phyloP scores from a whole-genome alignment of 2,113 vertebrate genomes.

The cattle (Bos taurus) region DNA sequence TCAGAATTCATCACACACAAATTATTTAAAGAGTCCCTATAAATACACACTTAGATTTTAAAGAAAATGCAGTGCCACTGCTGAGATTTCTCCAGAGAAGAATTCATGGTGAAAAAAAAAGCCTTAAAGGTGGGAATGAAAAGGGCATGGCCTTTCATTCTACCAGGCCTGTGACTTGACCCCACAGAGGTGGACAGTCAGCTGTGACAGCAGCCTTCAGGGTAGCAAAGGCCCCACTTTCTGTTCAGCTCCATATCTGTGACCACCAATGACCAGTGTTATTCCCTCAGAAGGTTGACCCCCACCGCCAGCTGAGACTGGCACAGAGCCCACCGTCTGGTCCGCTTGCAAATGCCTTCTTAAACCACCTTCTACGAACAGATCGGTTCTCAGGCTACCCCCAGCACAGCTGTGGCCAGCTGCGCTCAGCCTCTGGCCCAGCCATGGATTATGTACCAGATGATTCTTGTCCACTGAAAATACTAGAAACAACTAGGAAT shows the following conservation, averaged over 20 bases:
- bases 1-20: background rate
- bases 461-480: slow-evolving; percentile 42
- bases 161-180: slow-evolving; percentile 52
- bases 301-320: background rate
- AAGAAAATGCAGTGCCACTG: background rate
- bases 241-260: slow-evolving; percentile 8
- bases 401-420: slow-evolving; percentile 83
- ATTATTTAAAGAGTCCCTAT: background rate
- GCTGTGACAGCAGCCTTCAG: slow-evolving; percentile 43
- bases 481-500: background rate
- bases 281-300: background rate
- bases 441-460: background rate
- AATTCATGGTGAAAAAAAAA: slow-evolving; percentile 33
- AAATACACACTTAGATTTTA: background rate
- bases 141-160: slow-evolving; percentile 59
- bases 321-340: slow-evolving; percentile 33
- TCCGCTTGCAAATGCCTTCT: slow-evolving; percentile 60
- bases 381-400: slow-evolving; percentile 74
- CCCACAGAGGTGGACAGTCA: slow-evolving; percentile 33
- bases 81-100: background rate
- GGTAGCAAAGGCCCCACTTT: slow-evolving; percentile 16
- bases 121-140: slow-evolving; percentile 30
- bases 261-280: background rate
- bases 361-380: slow-evolving; percentile 66
- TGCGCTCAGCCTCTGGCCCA: slow-evolving; percentile 63